phyloP scores from a whole-genome alignment of 2,888 invertebrate species.

The Mythimna albipuncta region DNA sequence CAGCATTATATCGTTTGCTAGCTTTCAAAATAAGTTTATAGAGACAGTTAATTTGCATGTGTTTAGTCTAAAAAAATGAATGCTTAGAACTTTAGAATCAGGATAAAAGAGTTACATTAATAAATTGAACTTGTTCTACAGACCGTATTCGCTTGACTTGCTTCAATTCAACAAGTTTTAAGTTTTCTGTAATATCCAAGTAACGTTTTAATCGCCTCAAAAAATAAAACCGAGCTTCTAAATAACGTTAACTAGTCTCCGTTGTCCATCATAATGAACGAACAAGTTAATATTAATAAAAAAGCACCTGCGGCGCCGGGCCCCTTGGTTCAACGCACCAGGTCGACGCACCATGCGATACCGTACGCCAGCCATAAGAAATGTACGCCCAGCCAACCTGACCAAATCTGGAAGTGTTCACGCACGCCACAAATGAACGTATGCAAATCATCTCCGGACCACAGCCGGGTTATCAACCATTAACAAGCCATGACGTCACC shows the following conservation, averaged over 20 bases:
- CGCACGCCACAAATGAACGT: slow-evolving; percentile 72
- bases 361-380: slow-evolving; percentile 88
- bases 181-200: neutral
- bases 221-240: slow-evolving; percentile 32
- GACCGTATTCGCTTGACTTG: neutral
- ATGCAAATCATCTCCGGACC: slow-evolving; percentile 77
- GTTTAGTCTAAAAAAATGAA: neutral
- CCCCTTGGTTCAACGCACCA: slow-evolving; percentile 87
- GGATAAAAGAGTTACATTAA: too few relatives aligned
- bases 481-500: slow-evolving; percentile 84
- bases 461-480: slow-evolving; percentile 75
- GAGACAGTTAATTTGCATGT: neutral
- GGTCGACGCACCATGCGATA: slow-evolving; percentile 87
- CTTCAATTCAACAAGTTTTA: slow-evolving; percentile 3
- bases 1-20: neutral
- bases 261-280: slow-evolving; percentile 65
- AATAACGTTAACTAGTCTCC: slow-evolving; percentile 55
- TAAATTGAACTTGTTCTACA: slow-evolving; percentile 13
- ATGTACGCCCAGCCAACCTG: slow-evolving; percentile 80
- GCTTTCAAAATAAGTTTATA: neutral
- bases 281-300: slow-evolving; percentile 76
- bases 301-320: slow-evolving; percentile 78
- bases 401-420: slow-evolving; percentile 77
- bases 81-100: neutral
- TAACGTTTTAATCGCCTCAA: slow-evolving; percentile 24